Conservation (phyloP, 2,797 vertebrate species). For the Sebastes minor region DNA sequence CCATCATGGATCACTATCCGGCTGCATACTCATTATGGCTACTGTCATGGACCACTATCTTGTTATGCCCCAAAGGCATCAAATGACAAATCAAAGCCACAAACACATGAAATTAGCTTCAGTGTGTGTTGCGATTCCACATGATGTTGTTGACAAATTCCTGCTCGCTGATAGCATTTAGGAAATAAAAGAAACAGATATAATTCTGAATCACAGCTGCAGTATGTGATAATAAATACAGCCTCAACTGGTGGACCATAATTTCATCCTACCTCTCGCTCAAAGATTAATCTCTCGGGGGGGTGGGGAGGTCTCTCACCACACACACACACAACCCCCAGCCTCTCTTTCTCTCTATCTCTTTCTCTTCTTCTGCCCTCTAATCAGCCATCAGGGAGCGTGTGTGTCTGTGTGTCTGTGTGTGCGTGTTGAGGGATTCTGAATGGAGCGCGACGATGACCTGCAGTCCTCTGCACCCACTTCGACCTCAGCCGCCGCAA, state of each 20-base stretch:
- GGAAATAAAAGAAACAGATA: neutral
- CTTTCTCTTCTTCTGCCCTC: constrained; percentile 28
- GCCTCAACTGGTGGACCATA: neutral
- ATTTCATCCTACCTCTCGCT: constrained; percentile 13
- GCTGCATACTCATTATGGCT: constrained; percentile 50
- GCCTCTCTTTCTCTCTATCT: constrained; percentile 1
- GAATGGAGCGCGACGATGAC: constrained; percentile 40
- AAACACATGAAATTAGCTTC: constrained; percentile 33
- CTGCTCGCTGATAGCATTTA: neutral
- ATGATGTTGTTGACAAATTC: neutral
- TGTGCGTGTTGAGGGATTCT: constrained; percentile 1
- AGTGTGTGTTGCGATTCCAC: neutral
- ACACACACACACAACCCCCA: neutral
- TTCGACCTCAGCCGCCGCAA: constrained; percentile 31
- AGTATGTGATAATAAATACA: neutral
- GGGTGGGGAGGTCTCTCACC: neutral
- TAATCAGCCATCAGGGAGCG: constrained; percentile 65
- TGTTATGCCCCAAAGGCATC: constrained; percentile 37
- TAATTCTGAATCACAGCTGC: neutral
- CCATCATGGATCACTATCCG: constrained; percentile 55
- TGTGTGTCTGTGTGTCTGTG: neutral
- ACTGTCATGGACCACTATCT: constrained; percentile 45
- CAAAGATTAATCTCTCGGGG: neutral
- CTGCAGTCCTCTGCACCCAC: constrained; percentile 46
- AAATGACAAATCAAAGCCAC: constrained; percentile 37